Conservation (phyloP, 2,797 vertebrate genomes). For the Pitangus sulphuratus region DNA sequence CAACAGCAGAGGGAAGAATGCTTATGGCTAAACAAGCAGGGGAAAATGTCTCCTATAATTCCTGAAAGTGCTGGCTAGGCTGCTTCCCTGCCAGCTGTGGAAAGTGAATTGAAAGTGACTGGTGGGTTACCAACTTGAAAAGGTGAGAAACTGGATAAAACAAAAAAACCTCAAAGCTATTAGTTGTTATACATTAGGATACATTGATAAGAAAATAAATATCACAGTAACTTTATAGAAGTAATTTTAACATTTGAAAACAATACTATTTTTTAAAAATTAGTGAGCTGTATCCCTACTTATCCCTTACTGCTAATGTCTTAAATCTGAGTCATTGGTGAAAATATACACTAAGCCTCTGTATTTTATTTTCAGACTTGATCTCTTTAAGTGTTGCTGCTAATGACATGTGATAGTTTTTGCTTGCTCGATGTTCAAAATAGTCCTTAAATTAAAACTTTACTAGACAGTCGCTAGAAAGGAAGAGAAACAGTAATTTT, state of each 20-base stretch:
- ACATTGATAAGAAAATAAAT: neutral
- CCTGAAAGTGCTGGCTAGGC: accelerated
- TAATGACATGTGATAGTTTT: neutral
- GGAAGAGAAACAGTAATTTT: neutral
- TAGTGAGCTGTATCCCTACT: neutral
- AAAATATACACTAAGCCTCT: accelerated
- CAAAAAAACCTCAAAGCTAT: neutral
- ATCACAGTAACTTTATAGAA: neutral
- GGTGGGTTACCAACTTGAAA: neutral
- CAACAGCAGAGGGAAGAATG: neutral
- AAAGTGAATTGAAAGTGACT: neutral
- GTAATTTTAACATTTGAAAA: neutral
- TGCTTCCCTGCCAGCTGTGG: accelerated
- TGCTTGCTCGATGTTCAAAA: neutral
- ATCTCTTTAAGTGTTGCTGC: neutral
- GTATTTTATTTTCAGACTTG: neutral
- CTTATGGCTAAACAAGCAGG: neutral
- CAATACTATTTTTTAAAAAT: neutral
- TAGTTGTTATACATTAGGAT: neutral
- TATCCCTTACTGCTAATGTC: neutral
- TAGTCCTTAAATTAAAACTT: neutral
- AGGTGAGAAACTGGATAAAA: neutral
- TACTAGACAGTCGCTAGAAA: neutral
- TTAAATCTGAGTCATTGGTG: neutral
- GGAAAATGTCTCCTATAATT: neutral